Evolutionary conservation across 2,888 invertebrate species (phyloP).

Genomic region (Copidosoma aretas): DNA sequence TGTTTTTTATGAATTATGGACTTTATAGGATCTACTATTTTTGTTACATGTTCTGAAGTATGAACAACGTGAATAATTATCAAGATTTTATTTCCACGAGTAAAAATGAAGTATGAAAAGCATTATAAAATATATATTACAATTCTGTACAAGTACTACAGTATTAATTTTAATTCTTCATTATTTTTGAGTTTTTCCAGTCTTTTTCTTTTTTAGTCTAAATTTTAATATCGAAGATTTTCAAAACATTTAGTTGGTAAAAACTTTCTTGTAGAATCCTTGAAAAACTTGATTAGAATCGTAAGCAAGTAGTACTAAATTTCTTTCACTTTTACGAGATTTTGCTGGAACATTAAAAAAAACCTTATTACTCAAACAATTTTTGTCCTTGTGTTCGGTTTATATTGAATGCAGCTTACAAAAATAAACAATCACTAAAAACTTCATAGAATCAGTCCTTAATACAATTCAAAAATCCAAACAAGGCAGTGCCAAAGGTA

Average conservation of each 20-base stretch:
- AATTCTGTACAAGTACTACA: constrained; percentile 10
- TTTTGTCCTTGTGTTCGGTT: too few species aligned
- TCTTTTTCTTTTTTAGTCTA: constrained; percentile 12
- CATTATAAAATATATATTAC: constrained; percentile 33
- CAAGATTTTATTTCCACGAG: constrained; percentile 4
- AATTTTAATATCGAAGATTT: not conserved
- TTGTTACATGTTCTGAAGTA: not conserved
- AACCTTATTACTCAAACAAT: too few species aligned
- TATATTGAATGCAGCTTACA: too few species aligned
- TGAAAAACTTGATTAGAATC: not conserved
- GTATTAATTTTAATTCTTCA: constrained; percentile 8
- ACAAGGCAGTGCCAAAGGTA: not conserved
- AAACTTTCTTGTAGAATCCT: not conserved
- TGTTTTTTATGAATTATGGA: not conserved
- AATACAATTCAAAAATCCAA: not conserved
- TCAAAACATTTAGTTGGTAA: not conserved
- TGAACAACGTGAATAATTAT: not conserved
- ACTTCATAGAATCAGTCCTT: not conserved
- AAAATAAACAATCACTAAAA: not conserved
- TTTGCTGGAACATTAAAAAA: not conserved
- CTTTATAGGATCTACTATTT: not conserved
- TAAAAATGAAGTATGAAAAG: constrained; percentile 25
- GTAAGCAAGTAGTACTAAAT: not conserved
- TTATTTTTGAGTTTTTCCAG: constrained; percentile 9
- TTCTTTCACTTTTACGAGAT: not conserved